Evolutionary conservation across 1,140 invertebrate genomes (phyloP).

Genomic region (Hormaphis cornu): DNA sequence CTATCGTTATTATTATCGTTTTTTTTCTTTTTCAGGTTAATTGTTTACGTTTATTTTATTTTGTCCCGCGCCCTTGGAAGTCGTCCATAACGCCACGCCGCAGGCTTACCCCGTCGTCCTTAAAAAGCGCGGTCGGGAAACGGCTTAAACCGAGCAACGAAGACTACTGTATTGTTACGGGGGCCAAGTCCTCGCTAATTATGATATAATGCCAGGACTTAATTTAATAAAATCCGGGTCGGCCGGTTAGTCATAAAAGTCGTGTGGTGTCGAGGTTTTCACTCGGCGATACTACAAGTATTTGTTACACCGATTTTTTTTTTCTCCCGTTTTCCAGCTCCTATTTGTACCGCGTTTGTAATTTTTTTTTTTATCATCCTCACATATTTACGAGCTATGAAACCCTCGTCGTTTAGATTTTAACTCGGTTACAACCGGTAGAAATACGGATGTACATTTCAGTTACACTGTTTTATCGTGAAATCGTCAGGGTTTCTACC

Average conservation of each 20-base stretch:
- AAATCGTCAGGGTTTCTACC: too few species aligned
- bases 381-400: too few species aligned
- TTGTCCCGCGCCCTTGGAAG: slow-evolving; percentile 26
- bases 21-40: slow-evolving; percentile 8
- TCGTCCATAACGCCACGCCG: not conserved
- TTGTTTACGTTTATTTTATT: not conserved
- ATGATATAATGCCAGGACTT: slow-evolving; percentile 28
- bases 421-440: too few species aligned
- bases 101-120: not conserved
- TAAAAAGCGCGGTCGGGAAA: slow-evolving; percentile 1
- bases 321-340: not conserved
- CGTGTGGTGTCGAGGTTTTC: slow-evolving; percentile 1
- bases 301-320: not conserved
- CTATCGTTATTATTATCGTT: not conserved
- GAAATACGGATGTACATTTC: too few species aligned
- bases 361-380: too few species aligned
- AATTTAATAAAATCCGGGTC: slow-evolving; percentile 29
- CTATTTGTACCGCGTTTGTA: too few species aligned
- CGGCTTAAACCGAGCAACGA: slow-evolving; percentile 11
- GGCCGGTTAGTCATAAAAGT: slow-evolving; percentile 9
- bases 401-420: too few species aligned
- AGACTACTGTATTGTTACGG: slow-evolving; percentile 26
- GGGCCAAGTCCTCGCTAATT: slow-evolving; percentile 27
- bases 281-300: not conserved
- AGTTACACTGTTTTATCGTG: too few species aligned